Conservation (phyloP, 1,140 invertebrate species). For the Zaprionus taronus region DNA sequence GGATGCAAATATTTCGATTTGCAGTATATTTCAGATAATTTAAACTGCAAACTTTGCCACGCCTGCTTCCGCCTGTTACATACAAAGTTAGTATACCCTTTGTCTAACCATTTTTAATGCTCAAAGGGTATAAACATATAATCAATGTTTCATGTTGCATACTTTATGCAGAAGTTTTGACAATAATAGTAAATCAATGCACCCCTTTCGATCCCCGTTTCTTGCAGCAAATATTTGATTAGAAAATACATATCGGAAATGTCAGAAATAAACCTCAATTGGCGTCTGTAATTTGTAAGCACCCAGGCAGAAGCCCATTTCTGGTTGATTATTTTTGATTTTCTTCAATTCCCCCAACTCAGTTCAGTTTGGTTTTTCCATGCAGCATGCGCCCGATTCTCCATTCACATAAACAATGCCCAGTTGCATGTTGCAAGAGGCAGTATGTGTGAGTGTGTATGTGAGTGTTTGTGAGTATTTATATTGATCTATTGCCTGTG, state of each 20-base stretch:
- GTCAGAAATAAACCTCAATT: neutral
- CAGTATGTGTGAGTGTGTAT: neutral
- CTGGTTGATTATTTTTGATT: constrained; percentile 43
- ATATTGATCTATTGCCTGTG: constrained; percentile 57
- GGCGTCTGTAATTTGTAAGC: constrained; percentile 6
- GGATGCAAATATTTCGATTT: no score
- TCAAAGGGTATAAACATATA: neutral
- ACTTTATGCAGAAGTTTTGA: constrained; percentile 29
- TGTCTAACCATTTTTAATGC: no score
- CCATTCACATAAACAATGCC: constrained; percentile 35
- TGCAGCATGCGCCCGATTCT: constrained; percentile 23
- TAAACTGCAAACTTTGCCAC: no score
- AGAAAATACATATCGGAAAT: neutral
- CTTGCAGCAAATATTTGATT: neutral
- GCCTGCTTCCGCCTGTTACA: no score
- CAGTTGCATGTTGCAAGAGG: constrained; percentile 20
- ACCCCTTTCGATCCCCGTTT: neutral
- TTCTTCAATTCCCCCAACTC: constrained; percentile 48
- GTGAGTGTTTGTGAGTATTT: constrained; percentile 2
- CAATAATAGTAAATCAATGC: neutral
- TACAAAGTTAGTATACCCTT: no score
- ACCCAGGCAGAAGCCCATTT: constrained; percentile 5
- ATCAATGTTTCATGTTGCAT: constrained; percentile 26
- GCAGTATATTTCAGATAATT: no score
- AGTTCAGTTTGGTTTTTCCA: constrained; percentile 9